These are phyloP conservation scores for Natrix natrix DNA, from an alignment of 2,797 vertebrate species.

Conservation along the genomic window DNA sequence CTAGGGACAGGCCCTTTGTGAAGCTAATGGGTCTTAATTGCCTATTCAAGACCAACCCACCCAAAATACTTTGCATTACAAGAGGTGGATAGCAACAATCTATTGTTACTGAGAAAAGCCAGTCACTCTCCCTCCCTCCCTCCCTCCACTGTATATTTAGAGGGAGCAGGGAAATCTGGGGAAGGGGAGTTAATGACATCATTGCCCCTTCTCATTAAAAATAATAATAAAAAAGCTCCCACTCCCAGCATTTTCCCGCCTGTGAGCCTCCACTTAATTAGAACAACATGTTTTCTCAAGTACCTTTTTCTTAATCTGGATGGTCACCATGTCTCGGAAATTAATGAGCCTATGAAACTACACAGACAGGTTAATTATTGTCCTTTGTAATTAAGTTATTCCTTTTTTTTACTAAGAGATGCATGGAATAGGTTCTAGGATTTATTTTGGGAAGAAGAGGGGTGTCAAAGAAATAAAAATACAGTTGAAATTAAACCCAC, in stretches of 20 bases:
- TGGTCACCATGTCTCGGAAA: neutral
- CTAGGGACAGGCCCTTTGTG: neutral
- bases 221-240: neutral
- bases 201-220: neutral
- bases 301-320: neutral
- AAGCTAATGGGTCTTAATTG: neutral
- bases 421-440: neutral
- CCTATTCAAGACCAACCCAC: neutral
- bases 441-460: neutral
- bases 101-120: neutral
- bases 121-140: neutral
- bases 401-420: neutral
- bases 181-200: neutral
- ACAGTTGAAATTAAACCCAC: neutral
- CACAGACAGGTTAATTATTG: constrained; percentile 4
- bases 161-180: neutral
- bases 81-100: neutral
- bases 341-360: neutral
- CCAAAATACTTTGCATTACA: neutral
- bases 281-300: neutral
- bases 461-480: neutral
- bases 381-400: constrained; percentile 22
- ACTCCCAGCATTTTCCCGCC: neutral
- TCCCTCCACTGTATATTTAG: neutral
- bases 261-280: neutral